Conservation (phyloP, 2,888 invertebrate genomes). For the Philhelius pedissequus region DNA sequence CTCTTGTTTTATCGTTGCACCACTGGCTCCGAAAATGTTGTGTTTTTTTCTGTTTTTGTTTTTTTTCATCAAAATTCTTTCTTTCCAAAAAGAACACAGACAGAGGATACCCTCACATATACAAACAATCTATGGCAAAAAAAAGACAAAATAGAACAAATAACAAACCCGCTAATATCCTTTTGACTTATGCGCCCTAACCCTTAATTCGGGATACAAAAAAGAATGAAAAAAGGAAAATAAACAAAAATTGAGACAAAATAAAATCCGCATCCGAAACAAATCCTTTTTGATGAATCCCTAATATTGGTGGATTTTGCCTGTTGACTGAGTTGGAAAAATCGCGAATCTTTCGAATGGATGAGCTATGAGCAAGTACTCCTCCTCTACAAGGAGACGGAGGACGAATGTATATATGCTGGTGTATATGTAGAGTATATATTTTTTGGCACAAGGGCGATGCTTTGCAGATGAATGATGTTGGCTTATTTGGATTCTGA, state of each 20-base stretch:
- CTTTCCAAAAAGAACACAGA: neutral
- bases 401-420: neutral
- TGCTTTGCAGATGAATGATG: neutral
- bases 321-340: slow-evolving; percentile 67
- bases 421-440: neutral
- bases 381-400: neutral
- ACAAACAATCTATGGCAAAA: neutral
- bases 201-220: neutral
- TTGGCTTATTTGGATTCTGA: neutral
- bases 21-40: slow-evolving; percentile 10
- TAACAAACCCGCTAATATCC: slow-evolving; percentile 63
- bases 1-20: slow-evolving; percentile 44
- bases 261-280: slow-evolving; percentile 48
- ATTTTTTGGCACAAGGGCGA: neutral
- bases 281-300: slow-evolving; percentile 67
- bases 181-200: slow-evolving; percentile 32
- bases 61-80: slow-evolving; percentile 51
- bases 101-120: neutral
- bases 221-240: neutral
- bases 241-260: slow-evolving; percentile 39
- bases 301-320: slow-evolving; percentile 65
- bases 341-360: slow-evolving; percentile 66
- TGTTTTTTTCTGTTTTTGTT: slow-evolving; percentile 21
- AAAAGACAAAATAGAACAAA: slow-evolving; percentile 38
- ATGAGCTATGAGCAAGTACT: neutral